phyloP scores from a whole-genome alignment of 1,140 invertebrate species.

The Aphaenogaster ashmeadi region DNA sequence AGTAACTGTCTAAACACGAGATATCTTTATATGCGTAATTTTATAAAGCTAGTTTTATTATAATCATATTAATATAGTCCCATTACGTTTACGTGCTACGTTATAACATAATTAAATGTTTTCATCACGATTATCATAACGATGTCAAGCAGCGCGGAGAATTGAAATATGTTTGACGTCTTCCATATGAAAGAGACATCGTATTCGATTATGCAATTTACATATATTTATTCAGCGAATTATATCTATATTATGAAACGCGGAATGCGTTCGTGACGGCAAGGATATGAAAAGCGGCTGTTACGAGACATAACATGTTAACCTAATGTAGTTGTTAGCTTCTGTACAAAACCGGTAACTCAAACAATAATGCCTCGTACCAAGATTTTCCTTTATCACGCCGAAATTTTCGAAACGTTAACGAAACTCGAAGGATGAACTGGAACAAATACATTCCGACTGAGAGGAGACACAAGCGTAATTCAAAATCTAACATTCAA shows the following conservation, averaged over 20 bases:
- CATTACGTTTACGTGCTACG: neutral
- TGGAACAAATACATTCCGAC: neutral
- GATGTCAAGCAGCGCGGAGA: neutral
- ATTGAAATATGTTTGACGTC: slow-evolving; percentile 46
- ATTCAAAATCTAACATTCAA: slow-evolving; percentile 28
- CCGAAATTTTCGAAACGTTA: slow-evolving; percentile 10
- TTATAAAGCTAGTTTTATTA: neutral
- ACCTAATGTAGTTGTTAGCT: slow-evolving; percentile 48
- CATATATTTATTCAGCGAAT: slow-evolving; percentile 57
- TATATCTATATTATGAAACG: slow-evolving; percentile 45
- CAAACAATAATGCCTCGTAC: slow-evolving; percentile 37
- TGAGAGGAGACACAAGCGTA: neutral
- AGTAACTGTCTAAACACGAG: neutral
- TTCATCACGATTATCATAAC: slow-evolving; percentile 34
- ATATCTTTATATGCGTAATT: neutral
- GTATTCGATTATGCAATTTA: slow-evolving; percentile 54
- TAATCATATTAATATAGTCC: neutral
- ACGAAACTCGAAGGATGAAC: neutral
- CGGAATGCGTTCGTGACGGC: neutral
- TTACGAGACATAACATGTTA: slow-evolving; percentile 44
- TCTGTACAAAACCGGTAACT: slow-evolving; percentile 38
- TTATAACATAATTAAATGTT: slow-evolving; percentile 33
- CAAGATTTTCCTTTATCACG: slow-evolving; percentile 37
- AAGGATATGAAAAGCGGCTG: slow-evolving; percentile 45
- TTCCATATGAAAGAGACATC: slow-evolving; percentile 43